These are phyloP conservation scores for Rhamphomyia laevipes DNA, from an alignment of 2,888 invertebrate genomes.

Conservation along the genomic window DNA sequence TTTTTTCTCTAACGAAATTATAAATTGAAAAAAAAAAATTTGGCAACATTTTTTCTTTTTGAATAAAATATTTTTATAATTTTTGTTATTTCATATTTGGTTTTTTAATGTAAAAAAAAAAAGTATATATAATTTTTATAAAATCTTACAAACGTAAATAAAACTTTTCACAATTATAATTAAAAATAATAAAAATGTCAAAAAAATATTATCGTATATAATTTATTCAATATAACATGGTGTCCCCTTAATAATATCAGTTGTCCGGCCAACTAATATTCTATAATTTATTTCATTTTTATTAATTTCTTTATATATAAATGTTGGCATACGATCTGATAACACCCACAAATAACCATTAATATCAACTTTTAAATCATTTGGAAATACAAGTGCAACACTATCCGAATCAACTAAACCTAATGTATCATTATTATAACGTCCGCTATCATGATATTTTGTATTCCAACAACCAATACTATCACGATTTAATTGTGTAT, in stretches of 20 bases:
- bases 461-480: conserved; percentile 75
- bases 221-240: conserved; percentile 27
- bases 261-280: conserved; percentile 30
- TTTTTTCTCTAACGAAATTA: too few relatives aligned
- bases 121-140: too few relatives aligned
- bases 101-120: too few relatives aligned
- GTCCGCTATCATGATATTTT: conserved; percentile 36
- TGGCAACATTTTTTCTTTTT: too few relatives aligned
- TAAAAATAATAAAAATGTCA: too few relatives aligned
- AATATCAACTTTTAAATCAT: conserved; percentile 58
- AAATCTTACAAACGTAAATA: too few relatives aligned
- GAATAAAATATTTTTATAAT: too few relatives aligned
- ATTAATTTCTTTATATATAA: conserved; percentile 52
- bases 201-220: background rate
- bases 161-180: too few relatives aligned
- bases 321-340: conserved; percentile 64
- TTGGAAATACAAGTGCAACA: conserved; percentile 60
- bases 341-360: conserved; percentile 61
- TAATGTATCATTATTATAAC: conserved; percentile 52
- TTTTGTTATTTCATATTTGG: too few relatives aligned
- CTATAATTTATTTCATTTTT: conserved; percentile 56
- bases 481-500: conserved; percentile 65
- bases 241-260: conserved; percentile 34
- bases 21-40: too few relatives aligned
- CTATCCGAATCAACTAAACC: conserved; percentile 56